phyloP scores from a whole-genome alignment of 2,888 invertebrate genomes.

The Prosopocoilus inquinatus region DNA sequence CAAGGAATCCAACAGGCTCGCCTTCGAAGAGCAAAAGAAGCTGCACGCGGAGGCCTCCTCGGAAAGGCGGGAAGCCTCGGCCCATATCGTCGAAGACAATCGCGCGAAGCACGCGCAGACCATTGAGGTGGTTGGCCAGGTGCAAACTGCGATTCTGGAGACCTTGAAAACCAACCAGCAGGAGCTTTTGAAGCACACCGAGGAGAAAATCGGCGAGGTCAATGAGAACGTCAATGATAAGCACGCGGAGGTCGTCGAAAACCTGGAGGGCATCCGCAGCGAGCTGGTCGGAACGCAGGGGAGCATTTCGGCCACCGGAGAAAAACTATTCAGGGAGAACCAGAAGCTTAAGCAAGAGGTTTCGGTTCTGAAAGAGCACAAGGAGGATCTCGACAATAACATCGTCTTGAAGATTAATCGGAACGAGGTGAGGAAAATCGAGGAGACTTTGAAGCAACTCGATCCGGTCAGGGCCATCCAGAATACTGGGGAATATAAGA shows the following conservation, averaged over 20 bases:
- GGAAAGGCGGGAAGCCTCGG: conserved; percentile 3
- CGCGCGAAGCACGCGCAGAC: conserved; percentile 3
- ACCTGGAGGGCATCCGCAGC: not conserved
- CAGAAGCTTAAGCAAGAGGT: not conserved
- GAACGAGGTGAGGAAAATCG: not conserved
- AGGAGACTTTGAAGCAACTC: not conserved
- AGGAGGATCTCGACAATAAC: not conserved
- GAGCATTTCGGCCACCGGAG: not conserved
- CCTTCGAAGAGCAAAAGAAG: conserved; percentile 7
- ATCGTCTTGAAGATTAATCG: not conserved
- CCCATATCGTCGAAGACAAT: not conserved
- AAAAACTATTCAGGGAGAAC: not conserved
- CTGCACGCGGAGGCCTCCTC: conserved; percentile 1
- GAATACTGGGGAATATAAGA: not conserved
- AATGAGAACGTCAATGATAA: conserved; percentile 3
- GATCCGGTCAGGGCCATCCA: not conserved
- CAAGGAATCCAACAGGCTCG: conserved; percentile 8
- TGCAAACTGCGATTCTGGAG: conserved; percentile 4
- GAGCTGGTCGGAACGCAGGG: not conserved
- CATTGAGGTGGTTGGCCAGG: conserved; percentile 4
- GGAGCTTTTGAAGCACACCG: not conserved
- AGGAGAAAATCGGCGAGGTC: not conserved
- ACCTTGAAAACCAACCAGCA: conserved; percentile 4
- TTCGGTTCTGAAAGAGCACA: conserved; percentile 1
- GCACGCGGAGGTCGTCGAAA: not conserved